Evolutionary conservation across 2,888 invertebrate genomes (phyloP).

Genomic region (Plagodis pulveraria): DNA sequence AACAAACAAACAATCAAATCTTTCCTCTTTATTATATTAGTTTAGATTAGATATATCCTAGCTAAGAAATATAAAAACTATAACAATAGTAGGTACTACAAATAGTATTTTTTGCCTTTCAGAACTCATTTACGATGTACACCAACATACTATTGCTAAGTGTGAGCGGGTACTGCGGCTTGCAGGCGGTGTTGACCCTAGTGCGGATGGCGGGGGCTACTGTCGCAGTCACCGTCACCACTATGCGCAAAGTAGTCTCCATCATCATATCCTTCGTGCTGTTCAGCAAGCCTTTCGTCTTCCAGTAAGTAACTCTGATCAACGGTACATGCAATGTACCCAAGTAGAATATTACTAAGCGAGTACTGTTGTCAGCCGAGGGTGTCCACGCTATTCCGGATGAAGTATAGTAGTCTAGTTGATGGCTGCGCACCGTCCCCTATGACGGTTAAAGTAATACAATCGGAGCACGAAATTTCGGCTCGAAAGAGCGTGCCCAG

Average conservation of each 20-base stretch:
- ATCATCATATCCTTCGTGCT: constrained; percentile 96
- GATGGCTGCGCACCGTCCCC: no score
- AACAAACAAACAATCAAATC: no score
- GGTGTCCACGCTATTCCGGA: no score
- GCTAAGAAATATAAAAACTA: no score
- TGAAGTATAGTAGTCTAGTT: no score
- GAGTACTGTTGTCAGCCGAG: no score
- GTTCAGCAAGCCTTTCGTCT: constrained; percentile 96
- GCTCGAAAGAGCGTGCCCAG: no score
- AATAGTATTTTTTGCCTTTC: constrained; percentile 28
- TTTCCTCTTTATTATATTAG: no score
- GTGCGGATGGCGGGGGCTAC: constrained; percentile 96
- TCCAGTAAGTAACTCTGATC: constrained; percentile 88
- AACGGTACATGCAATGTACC: constrained; percentile 4
- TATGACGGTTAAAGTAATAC: no score
- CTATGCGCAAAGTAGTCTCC: constrained; percentile 95
- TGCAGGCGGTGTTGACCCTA: constrained; percentile 95
- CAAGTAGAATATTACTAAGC: no score
- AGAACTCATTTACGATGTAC: constrained; percentile 91
- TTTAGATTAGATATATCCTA: no score
- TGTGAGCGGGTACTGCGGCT: constrained; percentile 95
- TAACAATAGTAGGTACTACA: not conserved
- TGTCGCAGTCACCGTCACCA: constrained; percentile 96
- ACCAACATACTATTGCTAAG: constrained; percentile 94
- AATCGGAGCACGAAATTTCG: no score